Base-by-base conservation (phyloP, 2,797 vertebrate species). In the Furcifer pardalis region DNA sequence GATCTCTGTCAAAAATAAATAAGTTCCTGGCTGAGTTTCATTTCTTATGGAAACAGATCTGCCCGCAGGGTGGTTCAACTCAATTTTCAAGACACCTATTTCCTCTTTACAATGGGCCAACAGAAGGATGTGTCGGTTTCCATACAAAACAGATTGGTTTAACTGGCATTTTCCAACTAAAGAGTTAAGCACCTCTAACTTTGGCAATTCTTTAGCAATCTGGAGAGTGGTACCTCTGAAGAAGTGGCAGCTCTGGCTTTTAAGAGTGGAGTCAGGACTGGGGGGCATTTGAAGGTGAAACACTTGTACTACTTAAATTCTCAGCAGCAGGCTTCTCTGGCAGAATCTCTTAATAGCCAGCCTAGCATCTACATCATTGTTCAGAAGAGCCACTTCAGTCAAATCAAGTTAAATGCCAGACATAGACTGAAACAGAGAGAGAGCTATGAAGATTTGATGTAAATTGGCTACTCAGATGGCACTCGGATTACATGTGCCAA, bases 221-320 rank as follows among this genome's bases (percentile, higher is more conserved):
- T 81, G 59, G 40, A 59, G 25, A 81, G 35, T 56, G 17, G 66
- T 1, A 46, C 6, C 13, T 15, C 59, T 74, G 76, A 65, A 71
- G 17, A 30, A 13, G 12, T 15, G 35, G 5, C 49, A 37, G n/a
- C 13, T n/a, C 52, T 69, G n/a, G 49, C 73, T n/a, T 5, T 63
- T 15, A 65, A 44, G 30, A 74, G 35, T 17, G 84, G 59, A 3
- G 37, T 17, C 23, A 87, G 35, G 1, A 44, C 90, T 65, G 32
- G 83, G 93, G 93, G 94, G 84, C 91, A 85, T 94, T 93, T 95
- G 90, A 95, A 95, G 94, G 93, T 86, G 90, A 95, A 90, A 63
- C 23, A 27, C 78, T 66, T 62, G 2, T 60, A 72, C 65, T 25
- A 21, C 71, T 65, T 77, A 87, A 60, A 78, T 83, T 71, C 60